Evolutionary conservation across 1,140 invertebrate genomes (phyloP).

Genomic region (Drosophila insularis): DNA sequence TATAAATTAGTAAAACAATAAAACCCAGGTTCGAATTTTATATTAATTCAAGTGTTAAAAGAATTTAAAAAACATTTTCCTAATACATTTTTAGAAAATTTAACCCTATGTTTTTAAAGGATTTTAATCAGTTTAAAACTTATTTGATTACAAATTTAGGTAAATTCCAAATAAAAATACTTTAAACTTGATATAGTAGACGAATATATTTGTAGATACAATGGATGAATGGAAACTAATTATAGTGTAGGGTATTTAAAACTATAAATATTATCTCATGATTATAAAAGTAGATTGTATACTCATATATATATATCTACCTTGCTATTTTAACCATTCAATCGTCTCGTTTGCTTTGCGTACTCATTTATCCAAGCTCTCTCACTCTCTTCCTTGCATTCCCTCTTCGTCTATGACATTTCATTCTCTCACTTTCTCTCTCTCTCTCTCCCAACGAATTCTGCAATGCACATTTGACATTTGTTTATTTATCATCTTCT

Average conservation of each 20-base stretch:
- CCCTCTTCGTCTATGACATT: too few relatives aligned
- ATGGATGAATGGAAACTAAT: neutral
- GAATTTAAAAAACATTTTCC: too few relatives aligned
- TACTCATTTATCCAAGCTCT: neutral
- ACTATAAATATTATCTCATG: neutral
- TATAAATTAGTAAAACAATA: too few relatives aligned
- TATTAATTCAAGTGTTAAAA: too few relatives aligned
- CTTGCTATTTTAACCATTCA: neutral
- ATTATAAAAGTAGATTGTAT: neutral
- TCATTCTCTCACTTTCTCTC: neutral
- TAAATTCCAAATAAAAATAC: too few relatives aligned
- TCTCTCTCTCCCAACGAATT: neutral
- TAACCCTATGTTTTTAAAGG: too few relatives aligned
- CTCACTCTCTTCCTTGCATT: neutral
- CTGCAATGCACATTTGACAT: conserved; percentile 28
- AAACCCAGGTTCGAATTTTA: too few relatives aligned
- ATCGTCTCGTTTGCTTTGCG: neutral
- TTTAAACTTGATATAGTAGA: neutral
- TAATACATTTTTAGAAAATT: too few relatives aligned
- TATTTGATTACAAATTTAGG: too few relatives aligned
- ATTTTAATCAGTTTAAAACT: too few relatives aligned
- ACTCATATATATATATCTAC: neutral
- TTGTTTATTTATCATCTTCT: conserved; percentile 50
- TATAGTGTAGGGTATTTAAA: neutral
- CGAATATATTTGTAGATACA: neutral